Evolutionary conservation across 2,797 vertebrate genomes (phyloP).

Genomic region (Melanotaenia boesemani): DNA sequence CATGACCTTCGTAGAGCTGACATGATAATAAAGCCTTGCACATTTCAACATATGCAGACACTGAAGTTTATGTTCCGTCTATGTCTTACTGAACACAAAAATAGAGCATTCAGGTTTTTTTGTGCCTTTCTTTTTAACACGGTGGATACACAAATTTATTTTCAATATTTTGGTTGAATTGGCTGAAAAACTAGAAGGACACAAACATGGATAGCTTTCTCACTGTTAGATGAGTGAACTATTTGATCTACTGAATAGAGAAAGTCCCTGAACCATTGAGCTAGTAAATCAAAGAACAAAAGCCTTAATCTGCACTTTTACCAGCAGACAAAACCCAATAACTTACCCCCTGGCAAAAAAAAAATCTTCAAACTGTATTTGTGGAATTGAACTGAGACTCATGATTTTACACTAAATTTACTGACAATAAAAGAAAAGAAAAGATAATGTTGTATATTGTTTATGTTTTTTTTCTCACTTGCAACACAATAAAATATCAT

Average conservation of each 20-base stretch:
- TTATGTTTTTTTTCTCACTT: too few species aligned
- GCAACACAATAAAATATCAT: too few species aligned
- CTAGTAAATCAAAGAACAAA: slow-evolving; percentile 62
- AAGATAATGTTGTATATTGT: too few species aligned
- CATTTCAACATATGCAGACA: not conserved
- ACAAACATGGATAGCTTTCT: not conserved
- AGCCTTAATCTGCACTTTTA: slow-evolving; percentile 65
- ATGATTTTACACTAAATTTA: too few species aligned
- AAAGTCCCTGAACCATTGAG: slow-evolving; percentile 39
- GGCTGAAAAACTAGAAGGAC: slow-evolving; percentile 13
- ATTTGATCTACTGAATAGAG: slow-evolving; percentile 29
- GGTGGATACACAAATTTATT: not conserved
- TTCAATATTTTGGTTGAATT: not conserved
- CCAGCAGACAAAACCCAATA: slow-evolving; percentile 39
- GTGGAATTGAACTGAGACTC: slow-evolving; percentile 33
- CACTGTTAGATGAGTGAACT: slow-evolving; percentile 21
- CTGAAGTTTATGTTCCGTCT: not conserved
- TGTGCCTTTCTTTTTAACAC: not conserved
- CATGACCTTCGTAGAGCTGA: not conserved
- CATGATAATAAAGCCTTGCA: not conserved
- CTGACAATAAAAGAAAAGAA: too few species aligned
- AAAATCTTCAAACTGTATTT: slow-evolving; percentile 38
- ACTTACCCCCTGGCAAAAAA: slow-evolving; percentile 47
- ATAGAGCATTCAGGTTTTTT: not conserved
- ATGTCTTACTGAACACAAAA: not conserved